phyloP scores from a whole-genome alignment of 2,888 invertebrate species.

The Chloroclystis v-ata region DNA sequence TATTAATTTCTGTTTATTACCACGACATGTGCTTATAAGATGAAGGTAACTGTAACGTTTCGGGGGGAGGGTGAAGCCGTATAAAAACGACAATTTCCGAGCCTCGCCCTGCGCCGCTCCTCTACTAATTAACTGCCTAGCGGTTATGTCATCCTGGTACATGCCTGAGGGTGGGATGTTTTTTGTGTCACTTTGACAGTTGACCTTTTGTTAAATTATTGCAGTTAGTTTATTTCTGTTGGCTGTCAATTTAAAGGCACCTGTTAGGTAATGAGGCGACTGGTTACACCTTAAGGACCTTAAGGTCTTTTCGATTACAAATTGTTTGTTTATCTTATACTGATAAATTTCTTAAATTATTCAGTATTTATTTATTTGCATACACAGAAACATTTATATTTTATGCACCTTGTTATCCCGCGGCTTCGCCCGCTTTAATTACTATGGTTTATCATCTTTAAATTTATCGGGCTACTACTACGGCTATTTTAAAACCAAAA shows the following conservation, averaged over 20 bases:
- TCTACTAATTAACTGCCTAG: slow-evolving; percentile 74
- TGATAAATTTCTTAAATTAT: too few relatives aligned
- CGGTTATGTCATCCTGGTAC: slow-evolving; percentile 77
- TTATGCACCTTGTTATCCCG: too few relatives aligned
- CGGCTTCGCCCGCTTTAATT: too few relatives aligned
- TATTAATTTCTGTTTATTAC: slow-evolving; percentile 72
- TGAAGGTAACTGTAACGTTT: slow-evolving; percentile 69
- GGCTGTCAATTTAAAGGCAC: slow-evolving; percentile 13
- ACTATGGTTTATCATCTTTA: too few relatives aligned
- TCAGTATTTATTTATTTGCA: too few relatives aligned
- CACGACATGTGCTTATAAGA: slow-evolving; percentile 68
- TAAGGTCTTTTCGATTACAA: too few relatives aligned
- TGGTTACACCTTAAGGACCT: not conserved
- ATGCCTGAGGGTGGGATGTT: slow-evolving; percentile 59
- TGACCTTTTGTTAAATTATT: slow-evolving; percentile 38
- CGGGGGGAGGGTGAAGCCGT: slow-evolving; percentile 65
- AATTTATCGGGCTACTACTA: too few relatives aligned
- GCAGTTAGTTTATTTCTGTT: slow-evolving; percentile 10
- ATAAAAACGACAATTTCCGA: slow-evolving; percentile 78
- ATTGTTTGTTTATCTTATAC: too few relatives aligned
- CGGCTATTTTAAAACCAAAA: too few relatives aligned
- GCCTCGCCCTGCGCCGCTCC: slow-evolving; percentile 67
- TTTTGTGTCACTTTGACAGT: slow-evolving; percentile 45
- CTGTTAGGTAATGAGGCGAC: not conserved
- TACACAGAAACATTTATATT: too few relatives aligned